phyloP scores from a whole-genome alignment of 2,113 vertebrate species.

The Megaleporinus macrocephalus region DNA sequence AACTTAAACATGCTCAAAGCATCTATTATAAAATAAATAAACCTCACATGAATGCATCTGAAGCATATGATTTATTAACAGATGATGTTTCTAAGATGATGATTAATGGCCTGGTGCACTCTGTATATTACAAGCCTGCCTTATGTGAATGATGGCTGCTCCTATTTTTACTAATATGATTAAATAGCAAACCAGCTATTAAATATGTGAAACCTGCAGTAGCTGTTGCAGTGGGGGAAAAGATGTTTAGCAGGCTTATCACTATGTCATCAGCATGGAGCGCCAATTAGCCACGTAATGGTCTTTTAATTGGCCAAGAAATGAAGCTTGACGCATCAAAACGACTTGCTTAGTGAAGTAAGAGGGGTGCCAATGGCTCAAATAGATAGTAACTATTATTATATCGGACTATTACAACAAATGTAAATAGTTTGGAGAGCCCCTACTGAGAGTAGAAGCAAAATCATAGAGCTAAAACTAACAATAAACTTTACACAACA shows the following conservation, averaged over 20 bases:
- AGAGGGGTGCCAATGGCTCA: conserved; percentile 26
- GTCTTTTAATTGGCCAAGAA: conserved; percentile 47
- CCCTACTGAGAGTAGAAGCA: not conserved
- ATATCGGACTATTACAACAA: conserved; percentile 18
- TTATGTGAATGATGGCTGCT: not conserved
- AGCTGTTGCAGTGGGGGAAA: not conserved
- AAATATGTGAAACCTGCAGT: conserved; percentile 11
- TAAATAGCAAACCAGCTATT: conserved; percentile 24
- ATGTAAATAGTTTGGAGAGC: not conserved
- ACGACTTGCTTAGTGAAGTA: conserved; percentile 11
- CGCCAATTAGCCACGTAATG: conserved; percentile 40
- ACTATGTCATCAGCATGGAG: conserved; percentile 33
- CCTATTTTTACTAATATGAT: not conserved
- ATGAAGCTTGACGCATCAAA: conserved; percentile 41
- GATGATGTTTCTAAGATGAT: not conserved
- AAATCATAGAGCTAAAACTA: not conserved
- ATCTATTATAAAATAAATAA: not conserved
- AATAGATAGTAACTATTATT: conserved; percentile 1
- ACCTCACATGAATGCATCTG: not conserved
- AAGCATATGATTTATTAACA: not conserved
- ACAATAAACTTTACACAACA: not conserved
- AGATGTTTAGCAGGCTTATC: conserved; percentile 32
- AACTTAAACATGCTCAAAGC: not conserved
- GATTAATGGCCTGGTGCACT: not conserved
- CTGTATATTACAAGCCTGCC: not conserved